phyloP scores from a whole-genome alignment of 2,888 invertebrate species.

The Megaustenia siamemsis region DNA sequence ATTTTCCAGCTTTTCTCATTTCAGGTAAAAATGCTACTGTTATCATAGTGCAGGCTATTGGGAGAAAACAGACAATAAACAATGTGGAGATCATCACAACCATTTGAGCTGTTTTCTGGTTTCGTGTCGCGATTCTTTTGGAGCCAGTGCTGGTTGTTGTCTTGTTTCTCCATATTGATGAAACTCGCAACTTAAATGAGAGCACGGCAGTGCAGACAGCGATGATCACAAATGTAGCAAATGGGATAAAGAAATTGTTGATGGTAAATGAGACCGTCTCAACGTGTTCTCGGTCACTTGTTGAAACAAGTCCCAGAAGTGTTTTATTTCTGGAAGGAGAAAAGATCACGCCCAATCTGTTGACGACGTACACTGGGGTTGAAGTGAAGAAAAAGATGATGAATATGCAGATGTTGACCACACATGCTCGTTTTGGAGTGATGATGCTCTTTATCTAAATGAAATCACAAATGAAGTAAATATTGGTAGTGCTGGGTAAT shows the following conservation, averaged over 20 bases:
- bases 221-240: not conserved
- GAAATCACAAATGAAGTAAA: too few relatives aligned
- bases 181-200: not conserved
- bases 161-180: not conserved
- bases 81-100: not conserved
- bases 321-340: not conserved
- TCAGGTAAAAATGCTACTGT: not conserved
- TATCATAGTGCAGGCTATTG: not conserved
- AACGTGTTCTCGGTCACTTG: not conserved
- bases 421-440: not conserved
- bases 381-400: not conserved
- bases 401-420: not conserved
- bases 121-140: not conserved
- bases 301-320: not conserved
- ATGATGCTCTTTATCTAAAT: not conserved
- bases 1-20: not conserved
- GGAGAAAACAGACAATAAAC: not conserved
- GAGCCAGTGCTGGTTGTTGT: not conserved
- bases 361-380: not conserved
- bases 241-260: not conserved
- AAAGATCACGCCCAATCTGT: not conserved
- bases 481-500: too few relatives aligned
- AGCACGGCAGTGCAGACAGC: not conserved
- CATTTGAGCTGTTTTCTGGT: not conserved
- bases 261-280: not conserved